Conservation (phyloP, 1,140 invertebrate species). For the Proales similis region DNA sequence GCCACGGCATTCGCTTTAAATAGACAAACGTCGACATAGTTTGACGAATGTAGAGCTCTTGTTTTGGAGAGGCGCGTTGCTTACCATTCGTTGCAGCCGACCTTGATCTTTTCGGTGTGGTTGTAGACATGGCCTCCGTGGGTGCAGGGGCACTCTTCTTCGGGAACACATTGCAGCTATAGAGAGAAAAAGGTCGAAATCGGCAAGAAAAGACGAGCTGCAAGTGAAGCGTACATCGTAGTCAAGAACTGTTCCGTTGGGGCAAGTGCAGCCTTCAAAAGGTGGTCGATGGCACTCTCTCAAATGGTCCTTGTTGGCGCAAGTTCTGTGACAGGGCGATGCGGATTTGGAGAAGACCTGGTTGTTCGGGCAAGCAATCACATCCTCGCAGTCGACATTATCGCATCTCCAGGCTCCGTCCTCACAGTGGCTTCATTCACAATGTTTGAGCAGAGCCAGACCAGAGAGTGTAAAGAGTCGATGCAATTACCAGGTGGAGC, state of each 20-base stretch:
- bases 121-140: conserved; percentile 24
- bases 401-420: conserved; percentile 39
- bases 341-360: conserved; percentile 37
- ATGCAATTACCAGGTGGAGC: conserved; percentile 37
- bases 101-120: conserved; percentile 5
- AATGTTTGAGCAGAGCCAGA: too few relatives aligned
- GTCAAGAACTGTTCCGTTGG: conserved; percentile 20
- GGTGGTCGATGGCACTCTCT: conserved; percentile 6
- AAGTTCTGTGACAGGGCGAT: conserved; percentile 35
- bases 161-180: not conserved
- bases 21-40: too few relatives aligned
- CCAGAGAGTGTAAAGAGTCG: too few relatives aligned
- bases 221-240: conserved; percentile 32
- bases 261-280: conserved; percentile 36
- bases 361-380: conserved; percentile 38
- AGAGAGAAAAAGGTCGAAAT: not conserved
- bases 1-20: conserved; percentile 7
- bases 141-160: conserved; percentile 21
- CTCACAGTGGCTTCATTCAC: conserved; percentile 38
- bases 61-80: too few relatives aligned
- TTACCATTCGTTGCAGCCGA: conserved; percentile 18
- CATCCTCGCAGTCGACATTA: conserved; percentile 30
- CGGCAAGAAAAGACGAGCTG: not conserved
- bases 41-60: too few relatives aligned
- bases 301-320: conserved; percentile 29